phyloP scores from a whole-genome alignment of 2,797 vertebrate genomes.

The Mormyrops attenuatus region DNA sequence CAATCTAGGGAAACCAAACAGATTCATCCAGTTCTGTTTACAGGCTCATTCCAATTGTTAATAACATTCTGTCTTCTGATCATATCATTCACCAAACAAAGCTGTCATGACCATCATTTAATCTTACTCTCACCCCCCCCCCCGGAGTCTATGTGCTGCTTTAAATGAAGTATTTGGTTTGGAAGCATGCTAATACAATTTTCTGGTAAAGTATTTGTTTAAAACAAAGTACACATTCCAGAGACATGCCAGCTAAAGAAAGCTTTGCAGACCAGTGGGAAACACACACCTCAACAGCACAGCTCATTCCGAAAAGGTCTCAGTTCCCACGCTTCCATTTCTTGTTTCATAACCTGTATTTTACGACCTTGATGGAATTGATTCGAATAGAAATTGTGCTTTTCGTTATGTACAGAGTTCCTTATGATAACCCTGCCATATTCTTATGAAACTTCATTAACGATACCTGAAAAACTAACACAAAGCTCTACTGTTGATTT shows the following conservation, averaged over 20 bases:
- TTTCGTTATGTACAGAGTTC: background rate
- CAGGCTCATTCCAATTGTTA: background rate
- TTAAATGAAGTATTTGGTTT: background rate
- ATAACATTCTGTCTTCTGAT: background rate
- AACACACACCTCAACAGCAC: background rate
- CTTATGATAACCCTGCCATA: background rate
- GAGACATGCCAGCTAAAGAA: background rate
- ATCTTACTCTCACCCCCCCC: background rate
- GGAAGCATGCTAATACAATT: background rate
- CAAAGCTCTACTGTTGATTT: background rate
- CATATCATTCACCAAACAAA: background rate
- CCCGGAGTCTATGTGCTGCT: background rate
- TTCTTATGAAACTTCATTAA: background rate
- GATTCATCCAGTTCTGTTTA: background rate
- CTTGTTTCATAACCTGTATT: background rate
- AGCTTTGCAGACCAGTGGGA: background rate
- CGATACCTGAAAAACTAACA: background rate
- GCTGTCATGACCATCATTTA: background rate
- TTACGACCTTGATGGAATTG: background rate
- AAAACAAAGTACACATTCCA: background rate
- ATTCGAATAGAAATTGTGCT: background rate
- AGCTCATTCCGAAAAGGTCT: background rate
- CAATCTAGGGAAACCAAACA: background rate
- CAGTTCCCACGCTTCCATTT: background rate
- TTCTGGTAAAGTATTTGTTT: background rate